Evolutionary conservation across 2,797 vertebrate species (phyloP).

Genomic region (Meriones psammophilus): DNA sequence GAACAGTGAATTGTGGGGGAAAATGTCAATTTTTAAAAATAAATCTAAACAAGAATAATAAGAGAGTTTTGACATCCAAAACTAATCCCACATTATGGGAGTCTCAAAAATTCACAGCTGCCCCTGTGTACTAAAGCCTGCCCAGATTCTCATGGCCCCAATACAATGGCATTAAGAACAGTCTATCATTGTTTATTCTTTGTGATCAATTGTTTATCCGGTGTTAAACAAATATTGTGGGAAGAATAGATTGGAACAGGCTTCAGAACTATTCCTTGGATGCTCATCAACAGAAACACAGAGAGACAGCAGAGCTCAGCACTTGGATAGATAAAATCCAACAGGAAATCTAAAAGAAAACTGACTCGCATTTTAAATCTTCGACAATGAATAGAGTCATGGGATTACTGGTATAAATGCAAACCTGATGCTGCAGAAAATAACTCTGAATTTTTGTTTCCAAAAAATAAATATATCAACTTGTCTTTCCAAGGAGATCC

Average conservation of each 20-base stretch:
- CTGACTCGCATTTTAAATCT: conserved; percentile 83
- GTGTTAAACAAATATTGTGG: conserved; percentile 81
- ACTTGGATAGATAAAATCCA: conserved; percentile 85
- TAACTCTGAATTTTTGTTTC: conserved; percentile 81
- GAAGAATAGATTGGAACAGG: conserved; percentile 82
- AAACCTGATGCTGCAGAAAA: conserved; percentile 84
- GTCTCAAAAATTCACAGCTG: conserved; percentile 71
- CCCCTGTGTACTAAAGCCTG: conserved; percentile 34
- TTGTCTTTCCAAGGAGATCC: conserved; percentile 84
- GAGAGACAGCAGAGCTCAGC: conserved; percentile 76
- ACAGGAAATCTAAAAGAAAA: conserved; percentile 83
- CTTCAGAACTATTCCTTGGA: conserved; percentile 79
- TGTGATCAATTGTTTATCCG: conserved; percentile 76
- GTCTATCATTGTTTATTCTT: conserved; percentile 77
- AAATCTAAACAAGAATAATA: conserved; percentile 76
- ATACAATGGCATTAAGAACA: conserved; percentile 80
- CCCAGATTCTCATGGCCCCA: conserved; percentile 63
- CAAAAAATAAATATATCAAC: conserved; percentile 85
- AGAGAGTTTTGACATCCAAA: conserved; percentile 50
- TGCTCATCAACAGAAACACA: conserved; percentile 81
- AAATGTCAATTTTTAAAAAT: conserved; percentile 78
- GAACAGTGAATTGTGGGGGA: conserved; percentile 63
- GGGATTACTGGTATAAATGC: conserved; percentile 78
- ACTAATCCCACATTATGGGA: conserved; percentile 65
- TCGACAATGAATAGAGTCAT: conserved; percentile 76